phyloP scores from a whole-genome alignment of 2,888 invertebrate species.

The Stenoptilia bipunctidactyla region DNA sequence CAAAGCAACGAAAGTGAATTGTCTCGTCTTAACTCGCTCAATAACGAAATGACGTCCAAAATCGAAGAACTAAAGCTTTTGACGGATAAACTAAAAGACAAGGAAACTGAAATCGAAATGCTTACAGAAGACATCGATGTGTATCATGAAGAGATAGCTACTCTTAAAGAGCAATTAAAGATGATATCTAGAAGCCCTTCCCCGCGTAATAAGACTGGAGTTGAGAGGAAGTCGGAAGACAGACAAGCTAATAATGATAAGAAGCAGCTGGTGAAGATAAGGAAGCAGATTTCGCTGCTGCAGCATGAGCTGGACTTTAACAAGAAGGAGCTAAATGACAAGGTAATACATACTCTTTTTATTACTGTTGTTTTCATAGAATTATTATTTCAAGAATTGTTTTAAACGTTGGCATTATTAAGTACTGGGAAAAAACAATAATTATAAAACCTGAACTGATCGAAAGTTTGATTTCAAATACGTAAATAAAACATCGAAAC shows the following conservation, averaged over 20 bases:
- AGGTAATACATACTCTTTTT: too few species aligned
- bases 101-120: constrained; percentile 68
- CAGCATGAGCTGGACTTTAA: constrained; percentile 59
- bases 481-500: too few species aligned
- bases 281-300: constrained; percentile 49
- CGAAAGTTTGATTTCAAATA: too few species aligned
- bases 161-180: constrained; percentile 54
- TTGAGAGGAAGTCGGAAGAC: constrained; percentile 57
- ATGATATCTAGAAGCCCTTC: constrained; percentile 69
- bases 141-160: constrained; percentile 62
- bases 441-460: too few species aligned
- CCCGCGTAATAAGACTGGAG: constrained; percentile 63
- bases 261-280: constrained; percentile 68
- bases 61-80: constrained; percentile 51
- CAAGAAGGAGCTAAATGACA: constrained; percentile 60
- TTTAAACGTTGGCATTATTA: too few species aligned
- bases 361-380: too few species aligned
- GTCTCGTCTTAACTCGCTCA: constrained; percentile 42
- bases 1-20: constrained; percentile 50
- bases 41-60: constrained; percentile 44
- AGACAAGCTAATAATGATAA: constrained; percentile 69
- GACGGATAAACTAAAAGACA: constrained; percentile 57
- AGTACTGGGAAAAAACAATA: too few species aligned
- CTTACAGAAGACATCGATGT: constrained; percentile 59
- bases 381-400: too few species aligned